Evolutionary conservation across 2,888 invertebrate species (phyloP).

Genomic region (Melanchra persicariae): DNA sequence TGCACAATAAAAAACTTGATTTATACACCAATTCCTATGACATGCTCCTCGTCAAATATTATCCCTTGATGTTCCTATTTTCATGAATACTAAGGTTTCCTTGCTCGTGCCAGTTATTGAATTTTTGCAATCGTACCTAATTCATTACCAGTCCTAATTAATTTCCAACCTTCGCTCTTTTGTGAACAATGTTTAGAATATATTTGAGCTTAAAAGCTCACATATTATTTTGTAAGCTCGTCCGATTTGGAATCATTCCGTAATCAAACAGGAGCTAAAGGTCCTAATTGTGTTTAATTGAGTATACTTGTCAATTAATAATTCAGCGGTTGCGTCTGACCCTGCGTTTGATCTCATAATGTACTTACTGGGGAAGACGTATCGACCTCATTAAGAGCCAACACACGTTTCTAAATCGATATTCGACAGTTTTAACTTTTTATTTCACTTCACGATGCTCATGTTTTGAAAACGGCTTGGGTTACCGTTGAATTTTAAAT

Average conservation of each 20-base stretch:
- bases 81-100: constrained; percentile 6
- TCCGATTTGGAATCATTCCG: constrained; percentile 60
- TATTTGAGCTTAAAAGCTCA: not conserved
- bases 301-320: constrained; percentile 87
- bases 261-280: constrained; percentile 70
- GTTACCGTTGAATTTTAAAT: constrained; percentile 68
- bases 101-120: not conserved
- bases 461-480: constrained; percentile 67
- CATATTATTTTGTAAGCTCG: too few relatives aligned
- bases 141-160: not conserved
- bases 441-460: constrained; percentile 74
- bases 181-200: not conserved
- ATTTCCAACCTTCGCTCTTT: too few relatives aligned
- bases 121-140: constrained; percentile 3
- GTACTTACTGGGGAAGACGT: constrained; percentile 79
- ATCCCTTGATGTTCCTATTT: constrained; percentile 14
- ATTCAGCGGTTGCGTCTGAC: constrained; percentile 83
- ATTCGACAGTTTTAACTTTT: constrained; percentile 80
- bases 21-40: constrained; percentile 45
- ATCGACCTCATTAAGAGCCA: constrained; percentile 85
- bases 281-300: constrained; percentile 84
- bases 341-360: constrained; percentile 86
- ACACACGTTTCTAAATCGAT: constrained; percentile 85
- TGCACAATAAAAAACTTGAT: constrained; percentile 42
- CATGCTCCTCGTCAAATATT: constrained; percentile 15